These are phyloP conservation scores for Leptothorax acervorum DNA, from an alignment of 2,888 invertebrate genomes.

Conservation along the genomic window DNA sequence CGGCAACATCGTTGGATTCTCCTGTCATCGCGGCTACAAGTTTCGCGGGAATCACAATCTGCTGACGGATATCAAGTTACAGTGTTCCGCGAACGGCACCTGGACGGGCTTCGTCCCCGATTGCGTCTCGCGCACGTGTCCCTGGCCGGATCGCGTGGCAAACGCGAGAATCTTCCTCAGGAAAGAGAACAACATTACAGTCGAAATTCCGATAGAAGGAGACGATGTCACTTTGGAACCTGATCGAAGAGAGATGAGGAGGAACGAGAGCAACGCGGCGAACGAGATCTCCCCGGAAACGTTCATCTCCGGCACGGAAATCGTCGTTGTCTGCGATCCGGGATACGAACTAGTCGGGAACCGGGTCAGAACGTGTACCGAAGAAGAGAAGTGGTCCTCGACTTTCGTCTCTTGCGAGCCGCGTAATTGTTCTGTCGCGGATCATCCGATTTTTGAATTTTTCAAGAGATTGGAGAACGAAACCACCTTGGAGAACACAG, in stretches of 20 bases:
- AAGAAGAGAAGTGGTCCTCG: slow-evolving; percentile 88
- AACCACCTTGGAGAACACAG: slow-evolving; percentile 22
- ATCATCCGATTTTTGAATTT: slow-evolving; percentile 71
- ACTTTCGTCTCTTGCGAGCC: slow-evolving; percentile 86
- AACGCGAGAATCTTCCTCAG: slow-evolving; percentile 71
- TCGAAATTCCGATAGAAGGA: slow-evolving; percentile 52
- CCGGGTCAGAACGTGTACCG: slow-evolving; percentile 86
- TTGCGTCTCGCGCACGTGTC: slow-evolving; percentile 84
- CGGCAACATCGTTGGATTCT: slow-evolving; percentile 74
- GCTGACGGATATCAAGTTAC: slow-evolving; percentile 73
- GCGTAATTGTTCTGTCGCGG: slow-evolving; percentile 67
- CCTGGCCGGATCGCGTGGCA: slow-evolving; percentile 66
- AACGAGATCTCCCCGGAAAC: neutral
- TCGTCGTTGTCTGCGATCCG: slow-evolving; percentile 85
- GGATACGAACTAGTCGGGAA: slow-evolving; percentile 88
- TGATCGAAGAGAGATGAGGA: neutral
- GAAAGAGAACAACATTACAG: slow-evolving; percentile 47
- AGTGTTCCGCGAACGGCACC: slow-evolving; percentile 87
- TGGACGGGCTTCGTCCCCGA: slow-evolving; percentile 88
- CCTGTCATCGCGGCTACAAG: slow-evolving; percentile 78
- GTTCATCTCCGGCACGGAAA: slow-evolving; percentile 71
- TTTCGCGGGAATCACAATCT: slow-evolving; percentile 72
- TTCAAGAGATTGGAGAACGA: slow-evolving; percentile 29
- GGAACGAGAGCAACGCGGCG: slow-evolving; percentile 1
- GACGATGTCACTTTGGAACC: neutral